Conservation (phyloP, 2,797 vertebrate species). For the Gymnopithys bicolor region DNA sequence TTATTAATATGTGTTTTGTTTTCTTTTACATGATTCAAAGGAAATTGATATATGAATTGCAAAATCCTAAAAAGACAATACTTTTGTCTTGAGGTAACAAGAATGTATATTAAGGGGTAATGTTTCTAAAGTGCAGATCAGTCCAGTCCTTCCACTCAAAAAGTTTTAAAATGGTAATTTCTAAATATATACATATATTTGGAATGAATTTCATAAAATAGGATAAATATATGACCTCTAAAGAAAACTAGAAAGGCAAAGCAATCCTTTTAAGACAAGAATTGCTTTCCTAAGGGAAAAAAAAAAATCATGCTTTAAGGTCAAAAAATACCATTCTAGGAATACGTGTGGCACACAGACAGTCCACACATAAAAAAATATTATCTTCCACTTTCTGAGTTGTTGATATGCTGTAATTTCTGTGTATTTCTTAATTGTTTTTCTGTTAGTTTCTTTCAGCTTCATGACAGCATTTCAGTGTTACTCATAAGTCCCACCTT, state of each 20-base stretch:
- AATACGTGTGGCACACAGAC: background rate
- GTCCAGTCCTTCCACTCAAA: background rate
- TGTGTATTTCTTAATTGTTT: background rate
- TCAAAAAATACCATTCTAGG: background rate
- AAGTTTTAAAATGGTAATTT: background rate
- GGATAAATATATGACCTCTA: background rate
- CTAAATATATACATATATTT: background rate
- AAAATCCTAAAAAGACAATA: background rate
- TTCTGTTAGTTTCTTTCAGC: background rate
- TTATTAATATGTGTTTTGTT: background rate
- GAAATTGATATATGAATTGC: background rate
- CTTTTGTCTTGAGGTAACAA: background rate
- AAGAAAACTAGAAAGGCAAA: background rate
- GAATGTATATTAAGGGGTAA: background rate
- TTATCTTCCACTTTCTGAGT: background rate
- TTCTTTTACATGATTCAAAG: background rate
- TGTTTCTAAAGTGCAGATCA: background rate
- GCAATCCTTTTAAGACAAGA: background rate
- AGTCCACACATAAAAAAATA: background rate
- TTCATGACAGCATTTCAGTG: background rate
- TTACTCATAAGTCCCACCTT: background rate
- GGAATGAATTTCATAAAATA: background rate
- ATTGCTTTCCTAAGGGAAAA: background rate
- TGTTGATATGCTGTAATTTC: background rate
- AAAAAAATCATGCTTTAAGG: background rate